Percentiles rank a stretch among this genome's conserved stretches.
Conservation (phyloP, 1,140 invertebrate species). For the Ditylenchus dipsaci region DNA sequence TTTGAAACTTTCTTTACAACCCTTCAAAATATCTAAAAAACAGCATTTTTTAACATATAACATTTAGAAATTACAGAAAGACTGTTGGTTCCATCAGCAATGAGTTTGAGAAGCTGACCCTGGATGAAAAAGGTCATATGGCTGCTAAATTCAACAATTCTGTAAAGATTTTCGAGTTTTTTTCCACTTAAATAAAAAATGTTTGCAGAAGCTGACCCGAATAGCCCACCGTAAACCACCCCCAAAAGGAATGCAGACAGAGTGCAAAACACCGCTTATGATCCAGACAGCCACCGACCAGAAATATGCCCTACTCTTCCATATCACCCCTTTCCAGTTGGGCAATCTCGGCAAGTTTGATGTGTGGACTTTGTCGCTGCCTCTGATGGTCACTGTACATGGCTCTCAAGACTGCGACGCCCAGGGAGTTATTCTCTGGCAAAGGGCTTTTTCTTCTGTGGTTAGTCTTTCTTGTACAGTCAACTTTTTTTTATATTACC, state of each 20-base stretch:
- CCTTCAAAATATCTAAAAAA: constrained; percentile 2
- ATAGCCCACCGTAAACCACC: constrained; percentile 57
- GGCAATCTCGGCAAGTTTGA: constrained; percentile 58
- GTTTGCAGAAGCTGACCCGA: constrained; percentile 49
- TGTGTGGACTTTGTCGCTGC: constrained; percentile 56
- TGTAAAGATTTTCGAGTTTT: constrained; percentile 21
- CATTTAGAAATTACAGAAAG: constrained; percentile 35
- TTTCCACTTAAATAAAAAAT: neutral
- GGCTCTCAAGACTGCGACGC: constrained; percentile 58
- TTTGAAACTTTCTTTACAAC: constrained; percentile 3
- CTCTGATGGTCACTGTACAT: constrained; percentile 57
- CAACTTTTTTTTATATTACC: no score
- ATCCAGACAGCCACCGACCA: constrained; percentile 56
- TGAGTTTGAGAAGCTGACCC: constrained; percentile 56
- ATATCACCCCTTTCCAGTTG: constrained; percentile 57
- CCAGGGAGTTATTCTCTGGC: constrained; percentile 57
- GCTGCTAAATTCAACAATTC: constrained; percentile 58
- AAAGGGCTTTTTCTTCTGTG: constrained; percentile 55
- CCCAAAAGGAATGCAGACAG: constrained; percentile 48
- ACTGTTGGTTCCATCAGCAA: constrained; percentile 57
- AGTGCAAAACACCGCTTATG: constrained; percentile 27
- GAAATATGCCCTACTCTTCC: constrained; percentile 57
- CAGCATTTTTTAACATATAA: constrained; percentile 3
- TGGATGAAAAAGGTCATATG: constrained; percentile 55
- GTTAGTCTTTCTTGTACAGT: constrained; percentile 21